Evolutionary conservation across 1,140 invertebrate genomes (phyloP), one percentile per base, ranked within the genome.

Genomic region (Ceratina australensis): DNA sequence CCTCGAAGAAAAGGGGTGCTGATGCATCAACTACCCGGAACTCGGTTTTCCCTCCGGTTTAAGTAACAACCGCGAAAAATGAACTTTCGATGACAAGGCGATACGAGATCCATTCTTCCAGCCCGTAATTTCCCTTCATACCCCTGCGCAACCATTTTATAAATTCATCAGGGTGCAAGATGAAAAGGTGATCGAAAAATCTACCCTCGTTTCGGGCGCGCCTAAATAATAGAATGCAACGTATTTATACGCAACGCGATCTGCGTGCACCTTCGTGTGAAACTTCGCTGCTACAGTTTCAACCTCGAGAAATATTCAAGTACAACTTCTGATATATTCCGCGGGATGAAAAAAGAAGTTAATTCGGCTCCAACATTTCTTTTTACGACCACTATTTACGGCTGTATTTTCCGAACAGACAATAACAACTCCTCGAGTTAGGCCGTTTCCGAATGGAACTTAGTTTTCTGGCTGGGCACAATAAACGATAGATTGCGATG

Each of bases 1-100:
- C 8, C 57, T 42, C 47, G 68, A 33, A 49, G 63, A 47, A 69
- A 22, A 8, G 20, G 22, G 63, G 8, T n/a, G 54, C 52, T 26
- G 20, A 59, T 64, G 10, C 18, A 13, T 67, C 52, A 74, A 22
- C 33, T 64, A 0, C 33, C 66, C 24, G 33, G 33, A 42, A 42
- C 33, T 42, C 33, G 33, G 15, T 69, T 65, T 56, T 22, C 61
- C 63, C 69, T 64, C 22, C 3, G 33, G 80, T 20, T 26, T 57
- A 64, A 77, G 60, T 73, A 81, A 80, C 57, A 78, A 72, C 52
- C 50, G 78, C 83, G 78, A 87, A 86, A 87, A 87, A 87, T 87
- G 86, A 84, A 84, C 59, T 73, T 54, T 3, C 75, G 47, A 86
- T 87, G 86, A 87, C 85, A 83, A 63, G 49, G 84, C 86, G 76